Evolutionary conservation across 2,888 invertebrate genomes (phyloP), one percentile per base, ranked within the genome.

Genomic region (Drosophila helvetica): DNA sequence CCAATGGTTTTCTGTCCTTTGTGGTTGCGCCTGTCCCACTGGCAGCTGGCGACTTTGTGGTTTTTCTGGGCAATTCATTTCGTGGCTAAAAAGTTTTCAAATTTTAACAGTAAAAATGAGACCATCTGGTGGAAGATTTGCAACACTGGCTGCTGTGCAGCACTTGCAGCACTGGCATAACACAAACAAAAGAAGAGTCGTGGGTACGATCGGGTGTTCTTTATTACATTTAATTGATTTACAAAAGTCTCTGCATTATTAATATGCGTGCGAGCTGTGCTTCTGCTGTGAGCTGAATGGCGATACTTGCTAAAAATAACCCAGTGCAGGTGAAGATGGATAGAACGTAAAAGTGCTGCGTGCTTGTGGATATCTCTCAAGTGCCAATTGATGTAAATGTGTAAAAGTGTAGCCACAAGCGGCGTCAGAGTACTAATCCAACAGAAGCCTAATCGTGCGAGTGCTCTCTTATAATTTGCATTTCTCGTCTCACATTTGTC

Each of bases 1-100:
- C 54, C 66, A 73, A 72, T 27, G 58, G 57, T 47, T 45, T 62
- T 50, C 25, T 64, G 12, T 73, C 50, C 55, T 70, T 63, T 7
- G 59, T 10, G 6, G 64, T 58, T 53, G 70, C 46, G 10, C 43
- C 54, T 10, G 48, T 51, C 10, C 47, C 75, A 74, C 73, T 69
- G 75, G 75, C 81, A 70, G 84, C 65, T 12, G 74, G 55, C 15
- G 75, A 72, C 67, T 77, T 83, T 12, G 55, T 72, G 53, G 48
- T 27, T 50, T 72, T 86, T 10, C 84, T 71, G 15, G 71, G 67
- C 19, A 64, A 12, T 38, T 82, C 85, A 67, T 70, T 59, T 70
- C 73, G 75, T 0, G 25, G 5, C 83, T 84, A 43, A n/a, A 73
- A 74, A 42, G 15, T 45, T 56, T 71, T 43, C 0, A 65, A 60